Evolutionary conservation across 2,888 invertebrate genomes (phyloP), one percentile per base, ranked within the genome.

Genomic region (Actias luna): DNA sequence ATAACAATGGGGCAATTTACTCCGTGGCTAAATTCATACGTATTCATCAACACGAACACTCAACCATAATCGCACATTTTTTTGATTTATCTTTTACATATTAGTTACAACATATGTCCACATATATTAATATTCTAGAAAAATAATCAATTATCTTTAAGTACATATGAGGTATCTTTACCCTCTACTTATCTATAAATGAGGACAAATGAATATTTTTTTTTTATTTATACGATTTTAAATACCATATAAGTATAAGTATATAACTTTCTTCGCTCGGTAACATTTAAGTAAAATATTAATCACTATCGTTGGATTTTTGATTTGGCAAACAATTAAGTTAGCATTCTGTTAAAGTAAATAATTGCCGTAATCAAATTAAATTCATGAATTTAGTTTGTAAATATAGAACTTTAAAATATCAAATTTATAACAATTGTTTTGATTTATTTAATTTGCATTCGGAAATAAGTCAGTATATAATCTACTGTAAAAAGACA

Each of bases 1-100:
- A 59, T 59, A 59, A 35, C 25, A 36, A 39, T 36, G 18, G 36
- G 59, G 36, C 58, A 59, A 27, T 25, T 35, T 25, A 59, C 59
- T 39, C 36, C 36, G 22, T n/a, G 59, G 35, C 36, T 22, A 22
- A 25, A 25, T 35, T 33, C 31, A 33, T 58, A 33, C n/a, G 58
- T 18, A 58, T 29, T 58, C 33, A 5, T n/a, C 58, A 58, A 58
- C 58, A 33, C 29, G 33, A 58, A 33, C 58, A 33, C 29, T 33
- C 33, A 16, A 12, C 22, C 16, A 29, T 29, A 58, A 33, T 58
- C 29, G 29, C n/a, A 58, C 14, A n/a, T 18, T 58, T 33, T 18
- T 33, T 29, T 33, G 8, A 58, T 58, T 58, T 29, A 58, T 58
- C 31, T 18, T 58, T 29, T 58, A 58, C 58, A 58, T 58, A 33